These are phyloP conservation scores for Diceros bicornis DNA, from an alignment of 2,797 vertebrate species.

Conservation along the genomic window DNA sequence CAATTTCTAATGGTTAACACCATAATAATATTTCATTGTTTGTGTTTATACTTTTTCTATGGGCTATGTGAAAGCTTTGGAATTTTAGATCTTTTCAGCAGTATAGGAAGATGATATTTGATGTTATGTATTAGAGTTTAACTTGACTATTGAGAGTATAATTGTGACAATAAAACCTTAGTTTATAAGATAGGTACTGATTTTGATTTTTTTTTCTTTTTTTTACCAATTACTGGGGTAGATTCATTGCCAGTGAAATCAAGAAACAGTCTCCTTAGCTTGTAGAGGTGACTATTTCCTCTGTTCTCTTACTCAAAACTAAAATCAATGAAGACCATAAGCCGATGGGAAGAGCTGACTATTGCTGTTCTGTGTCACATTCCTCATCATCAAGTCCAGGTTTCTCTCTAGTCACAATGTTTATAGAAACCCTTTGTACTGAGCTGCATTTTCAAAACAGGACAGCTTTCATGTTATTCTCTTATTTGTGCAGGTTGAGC, in stretches of 20 bases:
- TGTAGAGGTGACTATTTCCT: conserved; percentile 14
- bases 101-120: background rate
- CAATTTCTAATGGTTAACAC: background rate
- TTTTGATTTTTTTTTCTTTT: background rate
- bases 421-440: background rate
- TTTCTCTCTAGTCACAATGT: conserved; percentile 56
- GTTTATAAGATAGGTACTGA: background rate
- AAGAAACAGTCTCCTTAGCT: conserved; percentile 7
- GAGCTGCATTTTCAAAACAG: background rate
- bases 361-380: background rate
- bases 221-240: background rate
- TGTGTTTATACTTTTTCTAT: background rate
- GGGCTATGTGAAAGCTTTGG: background rate
- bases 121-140: background rate
- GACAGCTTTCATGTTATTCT: background rate
- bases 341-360: background rate
- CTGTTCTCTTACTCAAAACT: conserved; percentile 47
- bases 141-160: background rate
- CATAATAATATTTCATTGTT: background rate
- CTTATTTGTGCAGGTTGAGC: background rate
- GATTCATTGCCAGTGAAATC: background rate
- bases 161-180: background rate
- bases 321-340: conserved; percentile 39
- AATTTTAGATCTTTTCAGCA: background rate
- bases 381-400: background rate